phyloP scores from a whole-genome alignment of 2,797 vertebrate species.

The Pantherophis alleghaniensis region DNA sequence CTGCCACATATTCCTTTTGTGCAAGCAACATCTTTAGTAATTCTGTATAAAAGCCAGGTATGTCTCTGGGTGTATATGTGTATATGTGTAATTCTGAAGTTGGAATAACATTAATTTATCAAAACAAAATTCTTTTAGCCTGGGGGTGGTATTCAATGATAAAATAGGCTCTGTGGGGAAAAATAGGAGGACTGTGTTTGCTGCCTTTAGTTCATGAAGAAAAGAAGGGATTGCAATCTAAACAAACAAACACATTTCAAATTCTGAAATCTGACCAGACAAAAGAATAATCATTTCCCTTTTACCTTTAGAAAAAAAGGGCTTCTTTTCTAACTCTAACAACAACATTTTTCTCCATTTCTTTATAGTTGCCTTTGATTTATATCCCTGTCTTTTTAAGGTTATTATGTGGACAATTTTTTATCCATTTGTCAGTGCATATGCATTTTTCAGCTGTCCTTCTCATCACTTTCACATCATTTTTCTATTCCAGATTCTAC shows the following conservation, averaged over 20 bases:
- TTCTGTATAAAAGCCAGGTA: background rate
- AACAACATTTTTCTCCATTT: background rate
- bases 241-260: background rate
- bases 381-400: background rate
- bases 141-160: background rate
- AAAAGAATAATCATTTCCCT: background rate
- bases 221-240: background rate
- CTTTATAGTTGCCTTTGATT: background rate
- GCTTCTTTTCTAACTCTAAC: background rate
- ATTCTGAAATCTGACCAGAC: background rate
- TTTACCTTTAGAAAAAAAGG: background rate
- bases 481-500: background rate
- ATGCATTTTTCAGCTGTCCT: background rate
- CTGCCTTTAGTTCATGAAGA: background rate
- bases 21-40: background rate
- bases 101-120: background rate
- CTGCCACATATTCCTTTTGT: background rate
- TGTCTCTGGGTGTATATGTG: background rate
- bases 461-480: background rate
- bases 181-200: background rate
- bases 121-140: background rate
- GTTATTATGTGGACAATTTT: background rate
- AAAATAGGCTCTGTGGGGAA: background rate
- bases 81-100: background rate
- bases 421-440: background rate